These are phyloP conservation scores for Nyctereutes procyonoides DNA, from an alignment of 2,113 vertebrate species.

Conservation along the genomic window DNA sequence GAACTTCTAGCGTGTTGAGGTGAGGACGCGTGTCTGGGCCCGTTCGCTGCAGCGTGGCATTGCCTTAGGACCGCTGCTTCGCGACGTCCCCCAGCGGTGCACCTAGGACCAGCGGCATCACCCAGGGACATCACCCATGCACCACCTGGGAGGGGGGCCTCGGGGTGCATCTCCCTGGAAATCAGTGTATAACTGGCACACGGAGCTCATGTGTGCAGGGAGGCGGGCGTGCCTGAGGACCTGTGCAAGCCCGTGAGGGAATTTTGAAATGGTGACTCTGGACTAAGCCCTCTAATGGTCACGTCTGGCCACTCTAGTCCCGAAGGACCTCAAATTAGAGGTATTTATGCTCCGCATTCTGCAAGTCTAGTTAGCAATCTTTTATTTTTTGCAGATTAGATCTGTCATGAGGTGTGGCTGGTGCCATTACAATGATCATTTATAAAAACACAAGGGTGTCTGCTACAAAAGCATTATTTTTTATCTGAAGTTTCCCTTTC, in stretches of 20 bases:
- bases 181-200: not conserved
- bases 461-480: not conserved
- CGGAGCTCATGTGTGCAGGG: no score
- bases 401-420: not conserved
- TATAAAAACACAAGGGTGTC: not conserved
- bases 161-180: not conserved
- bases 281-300: not conserved
- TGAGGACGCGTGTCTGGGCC: not conserved
- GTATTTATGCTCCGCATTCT: not conserved
- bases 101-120: not conserved
- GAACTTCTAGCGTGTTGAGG: not conserved
- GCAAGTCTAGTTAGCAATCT: not conserved
- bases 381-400: not conserved
- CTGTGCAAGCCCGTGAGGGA: not conserved
- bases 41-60: no score
- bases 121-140: no score
- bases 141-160: not conserved
- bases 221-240: rapidly evolving
- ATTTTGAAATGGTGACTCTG: not conserved
- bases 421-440: not conserved
- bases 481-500: not conserved
- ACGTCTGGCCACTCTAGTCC: not conserved
- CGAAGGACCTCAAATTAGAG: not conserved
- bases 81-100: rapidly evolving
- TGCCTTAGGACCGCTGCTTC: not conserved